A percentile compares a stretch with the other conserved stretches of the same genome.
phyloP scores from a whole-genome alignment of 2,888 invertebrate genomes.

The Platycnemis pennipes region DNA sequence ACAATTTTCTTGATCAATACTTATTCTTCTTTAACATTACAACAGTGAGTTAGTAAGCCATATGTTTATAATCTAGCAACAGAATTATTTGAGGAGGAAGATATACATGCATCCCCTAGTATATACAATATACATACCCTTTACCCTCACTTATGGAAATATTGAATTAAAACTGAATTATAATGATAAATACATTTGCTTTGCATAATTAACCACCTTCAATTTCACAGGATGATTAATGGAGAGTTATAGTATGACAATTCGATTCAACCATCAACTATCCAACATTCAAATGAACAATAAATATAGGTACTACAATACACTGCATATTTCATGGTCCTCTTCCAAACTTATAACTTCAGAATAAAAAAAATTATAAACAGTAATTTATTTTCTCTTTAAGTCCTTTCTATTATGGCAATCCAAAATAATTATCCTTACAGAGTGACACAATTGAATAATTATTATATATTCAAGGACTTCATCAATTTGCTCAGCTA shows the following conservation, averaged over 20 bases:
- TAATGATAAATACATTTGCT: not conserved
- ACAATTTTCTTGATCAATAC: not conserved
- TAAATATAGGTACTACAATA: not conserved
- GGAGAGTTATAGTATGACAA: not conserved
- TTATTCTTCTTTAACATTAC: not conserved
- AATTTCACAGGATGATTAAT: not conserved
- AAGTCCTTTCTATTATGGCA: no score
- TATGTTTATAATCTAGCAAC: not conserved
- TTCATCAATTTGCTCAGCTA: no score
- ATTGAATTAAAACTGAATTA: not conserved
- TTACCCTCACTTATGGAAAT: no score
- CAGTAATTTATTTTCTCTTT: no score
- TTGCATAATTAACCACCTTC: no score
- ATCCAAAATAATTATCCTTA: no score
- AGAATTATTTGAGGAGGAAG: not conserved
- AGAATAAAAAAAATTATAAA: no score
- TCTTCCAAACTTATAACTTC: no score
- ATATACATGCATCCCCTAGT: not conserved
- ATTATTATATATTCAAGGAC: no score
- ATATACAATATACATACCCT: not conserved
- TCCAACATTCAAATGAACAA: no score
- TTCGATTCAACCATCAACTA: not conserved
- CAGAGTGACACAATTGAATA: no score
- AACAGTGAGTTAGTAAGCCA: not conserved
- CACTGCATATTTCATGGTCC: no score